Evolutionary conservation across 1,140 invertebrate genomes (phyloP).

Genomic region (Formica exsecta): DNA sequence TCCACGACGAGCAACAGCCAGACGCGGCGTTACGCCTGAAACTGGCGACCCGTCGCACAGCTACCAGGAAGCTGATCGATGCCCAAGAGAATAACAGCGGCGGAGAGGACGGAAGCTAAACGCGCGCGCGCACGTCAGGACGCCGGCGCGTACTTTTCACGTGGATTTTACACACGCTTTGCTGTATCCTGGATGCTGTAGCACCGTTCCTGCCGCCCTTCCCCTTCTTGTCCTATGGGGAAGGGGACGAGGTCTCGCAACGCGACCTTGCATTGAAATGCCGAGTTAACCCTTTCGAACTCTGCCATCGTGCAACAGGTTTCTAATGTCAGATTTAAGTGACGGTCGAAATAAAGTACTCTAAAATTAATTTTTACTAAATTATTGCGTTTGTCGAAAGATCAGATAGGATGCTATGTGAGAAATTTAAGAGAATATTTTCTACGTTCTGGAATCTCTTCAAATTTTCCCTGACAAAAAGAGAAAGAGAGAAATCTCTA

Average conservation of each 20-base stretch:
- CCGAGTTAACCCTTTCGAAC: slow-evolving; percentile 16
- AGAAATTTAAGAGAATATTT: neutral
- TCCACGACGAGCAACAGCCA: slow-evolving; percentile 57
- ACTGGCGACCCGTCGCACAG: slow-evolving; percentile 72
- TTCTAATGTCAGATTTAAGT: neutral
- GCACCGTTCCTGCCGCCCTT: slow-evolving; percentile 16
- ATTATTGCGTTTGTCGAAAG: neutral
- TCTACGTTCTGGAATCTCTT: neutral
- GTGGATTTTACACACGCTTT: slow-evolving; percentile 70
- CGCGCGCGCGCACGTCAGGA: slow-evolving; percentile 54
- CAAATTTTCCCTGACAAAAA: neutral
- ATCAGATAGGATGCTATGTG: neutral
- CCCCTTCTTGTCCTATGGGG: slow-evolving; percentile 46
- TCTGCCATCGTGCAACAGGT: slow-evolving; percentile 42
- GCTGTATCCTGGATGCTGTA: slow-evolving; percentile 1
- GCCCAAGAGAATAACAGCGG: slow-evolving; percentile 72
- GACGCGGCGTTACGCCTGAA: slow-evolving; percentile 74
- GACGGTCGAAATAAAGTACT: neutral
- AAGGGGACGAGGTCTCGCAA: slow-evolving; percentile 5
- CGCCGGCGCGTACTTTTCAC: slow-evolving; percentile 78
- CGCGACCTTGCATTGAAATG: slow-evolving; percentile 48
- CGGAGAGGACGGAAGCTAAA: slow-evolving; percentile 62
- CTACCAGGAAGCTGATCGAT: slow-evolving; percentile 76
- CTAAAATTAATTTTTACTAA: neutral
- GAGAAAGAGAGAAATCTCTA: neutral